These are phyloP conservation scores for Calameuta pallipes DNA, from an alignment of 2,888 invertebrate species.

Conservation along the genomic window DNA sequence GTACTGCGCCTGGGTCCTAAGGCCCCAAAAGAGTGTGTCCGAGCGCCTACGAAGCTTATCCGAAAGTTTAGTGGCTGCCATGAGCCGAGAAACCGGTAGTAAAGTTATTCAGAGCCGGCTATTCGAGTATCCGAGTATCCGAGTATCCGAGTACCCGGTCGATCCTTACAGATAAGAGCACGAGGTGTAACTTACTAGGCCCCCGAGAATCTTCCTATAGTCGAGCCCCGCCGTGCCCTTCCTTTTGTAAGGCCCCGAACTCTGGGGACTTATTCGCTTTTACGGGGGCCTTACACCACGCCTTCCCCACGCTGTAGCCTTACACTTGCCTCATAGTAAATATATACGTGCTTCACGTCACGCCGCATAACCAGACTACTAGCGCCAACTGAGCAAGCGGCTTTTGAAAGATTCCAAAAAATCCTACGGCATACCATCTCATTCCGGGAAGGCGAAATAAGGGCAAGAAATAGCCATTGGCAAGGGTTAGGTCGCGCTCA, in stretches of 20 bases:
- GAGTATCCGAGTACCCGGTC: constrained; percentile 53
- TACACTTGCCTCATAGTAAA: constrained; percentile 8
- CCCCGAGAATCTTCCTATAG: constrained; percentile 50
- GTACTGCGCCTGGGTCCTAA: no score
- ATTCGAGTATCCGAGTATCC: constrained; percentile 25
- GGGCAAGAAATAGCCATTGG: constrained; percentile 43
- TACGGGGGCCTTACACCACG: not conserved
- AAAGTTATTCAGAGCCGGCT: constrained; percentile 58
- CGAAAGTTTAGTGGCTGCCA: constrained; percentile 58
- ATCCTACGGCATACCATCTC: constrained; percentile 38
- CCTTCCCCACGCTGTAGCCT: constrained; percentile 5
- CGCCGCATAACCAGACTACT: not conserved
- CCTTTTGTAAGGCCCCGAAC: constrained; percentile 33
- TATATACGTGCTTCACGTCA: constrained; percentile 15
- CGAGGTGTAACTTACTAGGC: constrained; percentile 65
- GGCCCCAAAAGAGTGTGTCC: not conserved
- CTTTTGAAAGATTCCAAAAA: constrained; percentile 44
- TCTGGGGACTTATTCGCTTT: constrained; percentile 10
- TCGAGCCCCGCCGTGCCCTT: constrained; percentile 41
- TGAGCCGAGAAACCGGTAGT: constrained; percentile 62
- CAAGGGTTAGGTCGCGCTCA: constrained; percentile 33
- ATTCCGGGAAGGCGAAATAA: constrained; percentile 46
- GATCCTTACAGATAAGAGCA: constrained; percentile 61
- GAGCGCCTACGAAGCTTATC: constrained; percentile 37
- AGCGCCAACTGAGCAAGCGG: constrained; percentile 26